Evolutionary conservation across 2,113 vertebrate genomes (phyloP).

Genomic region (Hyperoodon ampullatus): DNA sequence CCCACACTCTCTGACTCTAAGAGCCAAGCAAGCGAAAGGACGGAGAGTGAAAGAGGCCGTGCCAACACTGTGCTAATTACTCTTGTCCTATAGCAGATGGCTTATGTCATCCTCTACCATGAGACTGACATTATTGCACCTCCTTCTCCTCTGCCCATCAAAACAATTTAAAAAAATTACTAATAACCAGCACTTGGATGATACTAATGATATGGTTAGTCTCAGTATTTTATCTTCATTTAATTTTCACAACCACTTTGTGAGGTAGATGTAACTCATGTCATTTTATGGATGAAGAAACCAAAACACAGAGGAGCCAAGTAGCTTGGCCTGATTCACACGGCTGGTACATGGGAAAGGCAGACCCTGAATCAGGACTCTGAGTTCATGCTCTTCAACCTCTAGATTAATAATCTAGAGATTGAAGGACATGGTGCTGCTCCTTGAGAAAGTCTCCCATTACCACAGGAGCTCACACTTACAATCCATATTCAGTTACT

Average conservation of each 20-base stretch:
- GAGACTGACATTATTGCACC: too few species aligned
- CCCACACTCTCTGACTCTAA: not conserved
- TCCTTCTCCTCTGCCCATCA: not conserved
- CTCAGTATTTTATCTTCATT: not conserved
- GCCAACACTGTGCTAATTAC: not conserved
- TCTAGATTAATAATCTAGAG: not conserved
- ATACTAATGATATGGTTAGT: not conserved
- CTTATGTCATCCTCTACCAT: not conserved
- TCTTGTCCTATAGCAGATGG: not conserved
- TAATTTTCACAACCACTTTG: not conserved
- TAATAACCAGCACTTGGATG: not conserved
- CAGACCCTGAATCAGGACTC: not conserved
- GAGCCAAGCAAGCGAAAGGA: not conserved
- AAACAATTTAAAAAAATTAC: not conserved
- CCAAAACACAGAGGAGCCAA: not conserved
- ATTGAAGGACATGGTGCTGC: not conserved
- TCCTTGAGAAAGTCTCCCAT: not conserved
- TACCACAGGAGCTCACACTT: not conserved
- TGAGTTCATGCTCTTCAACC: not conserved
- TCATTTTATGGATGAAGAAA: constrained; percentile 9
- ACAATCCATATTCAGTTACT: not conserved
- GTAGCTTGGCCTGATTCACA: not conserved
- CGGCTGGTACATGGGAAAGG: not conserved
- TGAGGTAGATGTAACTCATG: not conserved
- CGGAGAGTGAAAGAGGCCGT: not conserved